phyloP scores from a whole-genome alignment of 2,888 invertebrate genomes.

The Lasioglossum villosulum region DNA sequence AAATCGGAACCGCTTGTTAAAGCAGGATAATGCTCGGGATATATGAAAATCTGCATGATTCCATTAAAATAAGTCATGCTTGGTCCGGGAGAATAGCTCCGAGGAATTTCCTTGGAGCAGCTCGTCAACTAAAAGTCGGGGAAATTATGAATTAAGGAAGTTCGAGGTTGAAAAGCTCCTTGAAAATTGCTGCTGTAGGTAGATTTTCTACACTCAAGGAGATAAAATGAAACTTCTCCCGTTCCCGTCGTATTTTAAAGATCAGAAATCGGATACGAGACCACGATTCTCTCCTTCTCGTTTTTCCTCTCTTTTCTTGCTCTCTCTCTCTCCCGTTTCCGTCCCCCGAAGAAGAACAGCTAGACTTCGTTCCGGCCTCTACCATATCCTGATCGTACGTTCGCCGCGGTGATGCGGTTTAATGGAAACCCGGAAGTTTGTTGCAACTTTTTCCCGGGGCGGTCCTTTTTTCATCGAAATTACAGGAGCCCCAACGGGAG shows the following conservation, averaged over 20 bases:
- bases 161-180: not conserved
- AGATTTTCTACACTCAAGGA: constrained; percentile 4
- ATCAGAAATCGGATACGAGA: not conserved
- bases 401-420: constrained; percentile 39
- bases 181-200: not conserved
- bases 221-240: constrained; percentile 11
- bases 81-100: not conserved
- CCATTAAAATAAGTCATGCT: constrained; percentile 1
- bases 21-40: not conserved
- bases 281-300: not conserved
- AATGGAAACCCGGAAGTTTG: constrained; percentile 52
- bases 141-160: not conserved
- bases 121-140: constrained; percentile 6
- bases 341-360: not conserved
- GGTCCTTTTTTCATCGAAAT: constrained; percentile 44
- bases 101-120: not conserved
- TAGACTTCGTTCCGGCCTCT: not conserved
- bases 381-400: constrained; percentile 14
- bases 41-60: not conserved
- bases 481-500: constrained; percentile 35
- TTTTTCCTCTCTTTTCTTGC: not conserved
- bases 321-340: not conserved
- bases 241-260: not conserved
- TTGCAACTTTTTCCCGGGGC: constrained; percentile 29
- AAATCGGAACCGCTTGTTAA: not conserved